Evolutionary conservation across 2,113 vertebrate genomes (phyloP), one percentile per base, ranked within the genome.

Genomic region (Lanius collurio): DNA sequence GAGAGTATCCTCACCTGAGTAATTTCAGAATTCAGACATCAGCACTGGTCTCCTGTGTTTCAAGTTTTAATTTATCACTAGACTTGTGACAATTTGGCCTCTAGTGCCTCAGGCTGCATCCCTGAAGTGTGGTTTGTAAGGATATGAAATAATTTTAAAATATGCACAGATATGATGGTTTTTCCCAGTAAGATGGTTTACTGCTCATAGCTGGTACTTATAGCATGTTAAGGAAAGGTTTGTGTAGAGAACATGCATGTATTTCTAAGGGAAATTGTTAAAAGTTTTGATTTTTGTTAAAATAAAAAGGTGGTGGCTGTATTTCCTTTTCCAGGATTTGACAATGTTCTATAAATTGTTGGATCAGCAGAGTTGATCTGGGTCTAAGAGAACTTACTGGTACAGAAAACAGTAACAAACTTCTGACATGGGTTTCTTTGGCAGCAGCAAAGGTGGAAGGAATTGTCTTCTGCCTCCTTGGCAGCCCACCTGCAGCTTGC

Each of bases 11-110:
- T 80, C 39, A 69, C 39, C 33, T 27, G 50, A 83, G 59, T 56
- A 83, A 92, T 69, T 83, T 83, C 71, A 59, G 79, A 93, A 62
- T 77, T 93, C 55, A 55, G 76, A 92, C 41, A 76, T 63, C 85
- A 86, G n/a, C 44, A 50, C 9, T 12, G 2, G 19, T 49, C 30
- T 67, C 35, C 13, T 7, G n/a, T 69, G n/a, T 69, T 94, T 85
- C 41, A 22, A 79, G 10, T 60, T 76, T 74, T 21, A 69, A 37
- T 79, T 86, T 73, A 26, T n/a, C 17, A 22, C 11, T 56, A 35
- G 31, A 65, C 18, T 41, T 90, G 44, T 44, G n/a, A 46, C 13
- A 44, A 23, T 82, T 84, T 64, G 62, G 60, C 12, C 21, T 74
- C 30, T 50, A 31, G 21, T 7, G 3, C 57, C 33, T 65, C 41